Conservation (phyloP, 2,888 invertebrate species). For the Ypsolopha scabrella region DNA sequence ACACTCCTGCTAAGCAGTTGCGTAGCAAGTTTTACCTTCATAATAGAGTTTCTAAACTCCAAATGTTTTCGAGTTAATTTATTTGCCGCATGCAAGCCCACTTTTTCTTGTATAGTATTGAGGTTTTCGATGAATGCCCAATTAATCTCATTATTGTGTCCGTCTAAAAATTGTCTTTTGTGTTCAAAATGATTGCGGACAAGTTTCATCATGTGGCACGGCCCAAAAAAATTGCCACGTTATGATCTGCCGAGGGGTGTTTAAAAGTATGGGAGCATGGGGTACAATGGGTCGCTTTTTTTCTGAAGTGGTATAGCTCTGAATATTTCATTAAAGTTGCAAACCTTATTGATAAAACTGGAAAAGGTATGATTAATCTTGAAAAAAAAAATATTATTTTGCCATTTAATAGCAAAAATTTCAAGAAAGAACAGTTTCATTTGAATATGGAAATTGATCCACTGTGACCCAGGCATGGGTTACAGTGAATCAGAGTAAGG, state of each 20-base stretch:
- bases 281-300: too few relatives aligned
- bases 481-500: too few relatives aligned
- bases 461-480: too few relatives aligned
- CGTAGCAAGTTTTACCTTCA: neutral
- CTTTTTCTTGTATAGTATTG: neutral
- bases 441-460: too few relatives aligned
- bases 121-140: constrained; percentile 3
- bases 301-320: too few relatives aligned
- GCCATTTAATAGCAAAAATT: too few relatives aligned
- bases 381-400: too few relatives aligned
- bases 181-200: constrained; percentile 6
- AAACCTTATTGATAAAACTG: too few relatives aligned
- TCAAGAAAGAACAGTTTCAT: too few relatives aligned
- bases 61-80: neutral
- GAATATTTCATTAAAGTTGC: too few relatives aligned
- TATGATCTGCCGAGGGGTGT: constrained; percentile 9
- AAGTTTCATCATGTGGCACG: constrained; percentile 8
- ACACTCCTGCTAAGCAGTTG: neutral
- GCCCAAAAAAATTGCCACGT: constrained; percentile 7
- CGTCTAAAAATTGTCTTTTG: constrained; percentile 6
- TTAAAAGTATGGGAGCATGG: too few relatives aligned
- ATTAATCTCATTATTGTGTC: constrained; percentile 3
- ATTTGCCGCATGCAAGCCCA: neutral
- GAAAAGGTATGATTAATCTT: too few relatives aligned
- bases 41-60: neutral